Conservation (phyloP, 1,140 invertebrate species). For the Calycopis cecrops region DNA sequence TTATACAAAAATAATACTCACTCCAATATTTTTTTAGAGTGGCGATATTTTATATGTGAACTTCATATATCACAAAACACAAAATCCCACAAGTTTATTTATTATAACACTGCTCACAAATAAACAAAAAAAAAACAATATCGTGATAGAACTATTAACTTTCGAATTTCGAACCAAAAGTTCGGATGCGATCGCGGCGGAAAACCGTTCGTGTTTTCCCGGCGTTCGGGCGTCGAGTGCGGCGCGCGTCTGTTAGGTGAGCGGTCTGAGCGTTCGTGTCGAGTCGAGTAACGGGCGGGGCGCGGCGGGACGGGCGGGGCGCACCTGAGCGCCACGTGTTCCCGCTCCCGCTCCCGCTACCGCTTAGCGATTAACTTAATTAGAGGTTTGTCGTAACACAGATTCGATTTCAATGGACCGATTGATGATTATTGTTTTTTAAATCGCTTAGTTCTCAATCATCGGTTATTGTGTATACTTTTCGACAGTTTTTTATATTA, state of each 20-base stretch:
- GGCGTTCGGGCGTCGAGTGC: constrained; percentile 67
- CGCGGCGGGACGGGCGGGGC: constrained; percentile 36
- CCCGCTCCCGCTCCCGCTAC: constrained; percentile 40
- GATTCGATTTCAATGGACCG: constrained; percentile 11
- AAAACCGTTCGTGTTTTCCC: constrained; percentile 70
- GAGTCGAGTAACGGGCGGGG: constrained; percentile 9
- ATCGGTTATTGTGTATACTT: constrained; percentile 5
- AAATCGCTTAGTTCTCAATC: constrained; percentile 2
- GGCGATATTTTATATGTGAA: constrained; percentile 21
- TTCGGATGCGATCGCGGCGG: constrained; percentile 51
- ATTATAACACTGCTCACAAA: constrained; percentile 29
- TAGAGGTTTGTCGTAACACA: constrained; percentile 11
- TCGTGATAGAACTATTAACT: constrained; percentile 25
- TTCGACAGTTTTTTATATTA: too few relatives aligned
- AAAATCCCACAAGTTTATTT: constrained; percentile 28
- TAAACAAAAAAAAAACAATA: constrained; percentile 34
- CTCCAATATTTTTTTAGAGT: constrained; percentile 34
- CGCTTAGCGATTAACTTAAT: constrained; percentile 22
- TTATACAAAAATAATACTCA: constrained; percentile 37
- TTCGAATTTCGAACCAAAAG: constrained; percentile 35
- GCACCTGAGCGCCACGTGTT: constrained; percentile 56
- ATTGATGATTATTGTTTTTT: constrained; percentile 12
- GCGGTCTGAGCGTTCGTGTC: constrained; percentile 23
- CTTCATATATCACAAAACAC: constrained; percentile 47
- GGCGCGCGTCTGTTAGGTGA: constrained; percentile 42